phyloP scores from a whole-genome alignment of 2,888 invertebrate species.

The Lydus trimaculatus region DNA sequence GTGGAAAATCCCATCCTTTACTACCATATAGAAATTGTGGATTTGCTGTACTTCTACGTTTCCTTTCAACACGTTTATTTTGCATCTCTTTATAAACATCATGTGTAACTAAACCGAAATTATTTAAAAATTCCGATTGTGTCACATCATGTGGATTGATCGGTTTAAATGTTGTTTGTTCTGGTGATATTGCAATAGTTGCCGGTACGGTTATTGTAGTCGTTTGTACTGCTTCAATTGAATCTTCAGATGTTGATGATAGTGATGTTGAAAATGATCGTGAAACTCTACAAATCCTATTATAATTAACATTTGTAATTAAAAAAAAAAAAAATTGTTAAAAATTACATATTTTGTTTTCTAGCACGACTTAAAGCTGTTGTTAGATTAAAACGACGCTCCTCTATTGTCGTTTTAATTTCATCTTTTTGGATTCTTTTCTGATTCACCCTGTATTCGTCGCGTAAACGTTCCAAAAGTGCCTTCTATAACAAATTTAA shows the following conservation, averaged over 20 bases:
- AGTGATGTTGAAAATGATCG: slow-evolving; percentile 51
- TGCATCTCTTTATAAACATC: slow-evolving; percentile 62
- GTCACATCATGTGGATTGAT: slow-evolving; percentile 54
- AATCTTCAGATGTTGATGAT: slow-evolving; percentile 56
- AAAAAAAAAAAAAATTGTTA: slow-evolving; percentile 17
- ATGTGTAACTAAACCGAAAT: slow-evolving; percentile 62
- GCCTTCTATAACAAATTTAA: slow-evolving; percentile 50
- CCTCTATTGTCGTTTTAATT: slow-evolving; percentile 54
- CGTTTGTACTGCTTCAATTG: slow-evolving; percentile 43
- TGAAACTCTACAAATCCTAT: slow-evolving; percentile 44
- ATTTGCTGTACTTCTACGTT: slow-evolving; percentile 65
- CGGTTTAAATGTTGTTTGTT: slow-evolving; percentile 45
- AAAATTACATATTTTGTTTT: slow-evolving; percentile 58
- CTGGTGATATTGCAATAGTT: slow-evolving; percentile 42
- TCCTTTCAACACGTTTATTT: slow-evolving; percentile 63
- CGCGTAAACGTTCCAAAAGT: slow-evolving; percentile 53
- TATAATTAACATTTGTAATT: too few species aligned
- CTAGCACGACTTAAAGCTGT: slow-evolving; percentile 55
- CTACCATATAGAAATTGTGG: slow-evolving; percentile 65
- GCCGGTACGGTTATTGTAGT: neutral
- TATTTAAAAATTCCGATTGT: slow-evolving; percentile 59
- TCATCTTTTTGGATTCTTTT: slow-evolving; percentile 50
- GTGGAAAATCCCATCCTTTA: slow-evolving; percentile 54
- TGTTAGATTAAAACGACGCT: slow-evolving; percentile 53
- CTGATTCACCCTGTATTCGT: slow-evolving; percentile 54